Evolutionary conservation across 2,888 invertebrate genomes (phyloP).

Genomic region (Clanis bilineata): DNA sequence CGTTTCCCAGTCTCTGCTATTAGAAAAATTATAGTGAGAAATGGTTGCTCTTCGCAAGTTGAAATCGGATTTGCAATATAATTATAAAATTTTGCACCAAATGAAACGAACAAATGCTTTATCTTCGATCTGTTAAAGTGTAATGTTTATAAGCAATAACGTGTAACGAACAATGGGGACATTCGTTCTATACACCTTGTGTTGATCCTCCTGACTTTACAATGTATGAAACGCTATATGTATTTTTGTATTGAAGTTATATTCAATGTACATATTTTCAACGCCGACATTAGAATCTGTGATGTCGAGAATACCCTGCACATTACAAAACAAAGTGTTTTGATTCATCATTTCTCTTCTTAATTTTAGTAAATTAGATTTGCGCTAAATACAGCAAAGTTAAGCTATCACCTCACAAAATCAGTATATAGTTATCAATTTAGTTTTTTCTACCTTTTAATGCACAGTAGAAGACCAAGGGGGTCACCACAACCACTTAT

Average conservation of each 20-base stretch:
- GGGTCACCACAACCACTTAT: no score
- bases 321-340: no score
- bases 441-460: no score
- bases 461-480: no score
- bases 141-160: conserved; percentile 8
- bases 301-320: no score
- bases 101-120: conserved; percentile 5
- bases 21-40: not conserved
- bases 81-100: not conserved
- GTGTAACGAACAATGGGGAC: conserved; percentile 6
- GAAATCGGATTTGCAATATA: not conserved
- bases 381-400: no score
- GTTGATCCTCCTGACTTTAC: not conserved
- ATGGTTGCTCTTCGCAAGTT: not conserved
- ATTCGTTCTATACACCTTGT: not conserved
- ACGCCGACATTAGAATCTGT: not conserved
- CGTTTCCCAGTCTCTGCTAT: no score
- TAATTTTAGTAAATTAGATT: no score
- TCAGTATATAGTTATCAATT: no score
- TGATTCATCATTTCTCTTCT: no score
- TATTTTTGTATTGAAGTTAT: not conserved
- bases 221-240: not conserved
- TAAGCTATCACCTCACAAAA: no score
- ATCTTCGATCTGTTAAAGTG: conserved; percentile 1
- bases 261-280: not conserved